Evolutionary conservation across 53 echinoderm and acorn worm genomes (phyloP), one percentile per base, ranked within the genome.

Genomic region (Holothuria scabra): DNA sequence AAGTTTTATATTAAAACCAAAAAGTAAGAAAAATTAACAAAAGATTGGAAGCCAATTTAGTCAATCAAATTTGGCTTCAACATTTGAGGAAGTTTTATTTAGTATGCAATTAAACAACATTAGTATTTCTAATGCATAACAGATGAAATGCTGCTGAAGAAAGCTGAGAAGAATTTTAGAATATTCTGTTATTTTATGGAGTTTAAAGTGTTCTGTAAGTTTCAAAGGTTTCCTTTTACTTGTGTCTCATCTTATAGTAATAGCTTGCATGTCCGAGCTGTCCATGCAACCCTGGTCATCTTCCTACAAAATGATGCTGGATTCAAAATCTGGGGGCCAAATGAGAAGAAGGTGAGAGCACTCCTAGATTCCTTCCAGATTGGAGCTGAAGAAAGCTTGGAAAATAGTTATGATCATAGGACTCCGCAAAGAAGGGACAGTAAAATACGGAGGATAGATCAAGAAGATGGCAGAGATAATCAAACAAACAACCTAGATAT

Each of bases 271-370:
- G 84, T 82, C 74, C 87, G 93, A 14, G 89, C 95, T 34, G 93
- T 89, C 49, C 99, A 99, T 66, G 99, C 89, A 5, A 99, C 99
- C 3, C 55, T 93, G 81, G 90, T 99, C 55, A 89, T 95, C 91
- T 99, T 99, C 89, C 88, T 95, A 5, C 99, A 99, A 86, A 99
- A 99, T 34, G 93, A 99, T 59, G 95, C 95, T 12, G 99, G 94
- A 31, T 85, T 85, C 69, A 84, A 88, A 71, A 71, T 84, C 52
- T 99, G 99, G 99, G 86, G 89, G 18, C 99, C 99, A 6, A 95
- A 90, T 1, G 91, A 99, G 21, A 94, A 95, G 52, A 91, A 91
- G 44, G 87, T 99, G 48, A 64, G 84, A 28, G 79, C 66, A 8
- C 79, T 99, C 23, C 58, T 95, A 63, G 90, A 94, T 4, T 86